These are phyloP conservation scores for Tanypteryx hageni DNA, from an alignment of 2,888 invertebrate genomes.

Conservation along the genomic window DNA sequence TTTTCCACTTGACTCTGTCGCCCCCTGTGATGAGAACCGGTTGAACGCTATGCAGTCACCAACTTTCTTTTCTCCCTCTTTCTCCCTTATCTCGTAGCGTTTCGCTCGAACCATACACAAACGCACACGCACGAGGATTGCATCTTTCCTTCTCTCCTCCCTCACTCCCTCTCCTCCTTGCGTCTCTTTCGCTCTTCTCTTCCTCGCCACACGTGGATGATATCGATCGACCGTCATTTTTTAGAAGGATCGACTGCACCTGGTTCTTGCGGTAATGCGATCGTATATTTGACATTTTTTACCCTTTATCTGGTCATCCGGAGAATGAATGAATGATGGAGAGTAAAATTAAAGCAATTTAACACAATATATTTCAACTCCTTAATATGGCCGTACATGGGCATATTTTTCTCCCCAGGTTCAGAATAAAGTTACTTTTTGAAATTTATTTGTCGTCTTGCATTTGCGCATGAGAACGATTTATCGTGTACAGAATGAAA, in stretches of 20 bases:
- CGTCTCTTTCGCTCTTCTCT: neutral
- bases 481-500: too few relatives aligned
- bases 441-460: too few relatives aligned
- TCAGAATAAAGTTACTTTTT: too few relatives aligned
- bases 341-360: neutral
- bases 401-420: too few relatives aligned
- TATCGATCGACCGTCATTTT: neutral
- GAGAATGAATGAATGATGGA: conserved; percentile 1
- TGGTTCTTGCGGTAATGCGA: conserved; percentile 16
- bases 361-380: neutral
- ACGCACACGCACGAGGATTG: neutral
- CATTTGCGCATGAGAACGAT: too few relatives aligned
- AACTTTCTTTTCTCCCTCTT: conserved; percentile 34
- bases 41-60: conserved; percentile 39
- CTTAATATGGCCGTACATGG: too few relatives aligned
- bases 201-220: neutral
- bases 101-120: conserved; percentile 30
- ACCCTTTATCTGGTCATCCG: conserved; percentile 2
- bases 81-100: conserved; percentile 23
- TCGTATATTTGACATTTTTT: conserved; percentile 14
- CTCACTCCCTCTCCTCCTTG: neutral
- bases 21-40: conserved; percentile 42
- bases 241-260: neutral
- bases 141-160: conserved; percentile 3
- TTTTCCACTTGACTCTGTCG: conserved; percentile 18